These are phyloP conservation scores for Pheosia tremula DNA, from an alignment of 2,888 invertebrate genomes.

Conservation along the genomic window DNA sequence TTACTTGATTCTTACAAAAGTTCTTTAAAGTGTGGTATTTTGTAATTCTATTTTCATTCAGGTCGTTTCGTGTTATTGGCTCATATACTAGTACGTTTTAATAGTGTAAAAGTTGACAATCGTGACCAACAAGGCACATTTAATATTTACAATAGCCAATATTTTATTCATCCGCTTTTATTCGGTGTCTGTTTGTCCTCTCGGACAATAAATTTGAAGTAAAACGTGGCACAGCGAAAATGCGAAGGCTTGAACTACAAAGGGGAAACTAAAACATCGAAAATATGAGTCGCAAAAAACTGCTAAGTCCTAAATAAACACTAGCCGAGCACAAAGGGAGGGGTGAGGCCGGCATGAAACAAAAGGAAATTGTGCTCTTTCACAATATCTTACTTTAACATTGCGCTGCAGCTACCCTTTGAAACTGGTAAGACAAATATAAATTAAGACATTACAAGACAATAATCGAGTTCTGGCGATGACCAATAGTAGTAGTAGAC, in stretches of 20 bases:
- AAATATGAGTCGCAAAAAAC: conserved; percentile 23
- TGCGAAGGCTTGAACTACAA: conserved; percentile 11
- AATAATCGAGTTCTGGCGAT: background rate
- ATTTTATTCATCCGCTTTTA: background rate
- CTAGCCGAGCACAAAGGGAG: conserved; percentile 16
- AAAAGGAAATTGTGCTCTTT: conserved; percentile 23
- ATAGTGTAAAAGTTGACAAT: background rate
- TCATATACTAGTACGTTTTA: background rate
- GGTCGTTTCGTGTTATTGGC: background rate
- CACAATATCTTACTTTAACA: conserved; percentile 28
- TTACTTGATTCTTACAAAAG: no score
- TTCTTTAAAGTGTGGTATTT: no score
- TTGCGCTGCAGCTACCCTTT: conserved; percentile 16
- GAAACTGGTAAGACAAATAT: background rate
- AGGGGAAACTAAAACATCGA: conserved; percentile 22
- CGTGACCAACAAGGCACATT: background rate
- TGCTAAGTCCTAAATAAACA: conserved; percentile 33
- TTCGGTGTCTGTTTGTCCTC: conserved; percentile 3
- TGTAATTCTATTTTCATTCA: no score
- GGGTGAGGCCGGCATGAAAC: conserved; percentile 10
- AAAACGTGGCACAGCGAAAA: conserved; percentile 12
- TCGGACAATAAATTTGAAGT: conserved; percentile 10
- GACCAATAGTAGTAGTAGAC: background rate
- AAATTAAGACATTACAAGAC: background rate
- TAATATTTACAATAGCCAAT: conserved; percentile 1